Evolutionary conservation across 2,113 vertebrate genomes (phyloP), one percentile per base, ranked within the genome.

Genomic region (Propithecus coquereli): DNA sequence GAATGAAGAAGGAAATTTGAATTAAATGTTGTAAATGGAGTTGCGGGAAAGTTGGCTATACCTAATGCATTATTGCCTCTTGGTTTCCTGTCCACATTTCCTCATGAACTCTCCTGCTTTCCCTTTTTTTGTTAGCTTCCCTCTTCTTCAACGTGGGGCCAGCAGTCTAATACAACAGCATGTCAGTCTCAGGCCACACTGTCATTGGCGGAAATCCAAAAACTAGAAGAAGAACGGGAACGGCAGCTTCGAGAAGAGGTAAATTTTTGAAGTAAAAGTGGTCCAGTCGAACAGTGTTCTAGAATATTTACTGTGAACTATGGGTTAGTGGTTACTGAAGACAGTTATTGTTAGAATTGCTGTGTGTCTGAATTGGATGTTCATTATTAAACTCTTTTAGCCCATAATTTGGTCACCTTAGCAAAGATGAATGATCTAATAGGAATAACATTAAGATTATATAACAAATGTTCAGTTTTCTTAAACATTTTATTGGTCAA

Each of bases 71-170:
- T 17, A 9, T 5, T 50, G 52, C 8, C 11, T 52, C n/a, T 73
- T 32, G 9, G 5, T 87, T 47, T 63, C n/a, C 54, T 65, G 23
- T 34, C 14, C 17, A 11, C 32, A 3, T 43, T 52, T 87, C 34
- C 32, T 91, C 59, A 81, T 66, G 18, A 68, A 3, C 37, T 89
- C 32, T 32, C 63, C 80, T 30, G 59, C 40, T 50, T 70, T 18
- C 8, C 0, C 20, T 95, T 95, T 95, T 94, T 98, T 68, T n/a
- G 17, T 63, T 92, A 99, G 99, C 99, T 99, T 88, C 99, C 99
- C 43, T 99, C 99, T 32, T 99, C 99, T 92, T 99, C 99, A 80
- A 99, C 99, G 27, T 99, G 99, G 99, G 99, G 99, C 97, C 99
- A 99, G 92, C 99, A 99, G 96, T 99, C 99, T 45, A 97, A 97